Evolutionary conservation across 2,888 invertebrate genomes (phyloP).

Genomic region (Synanthedon myopaeformis): DNA sequence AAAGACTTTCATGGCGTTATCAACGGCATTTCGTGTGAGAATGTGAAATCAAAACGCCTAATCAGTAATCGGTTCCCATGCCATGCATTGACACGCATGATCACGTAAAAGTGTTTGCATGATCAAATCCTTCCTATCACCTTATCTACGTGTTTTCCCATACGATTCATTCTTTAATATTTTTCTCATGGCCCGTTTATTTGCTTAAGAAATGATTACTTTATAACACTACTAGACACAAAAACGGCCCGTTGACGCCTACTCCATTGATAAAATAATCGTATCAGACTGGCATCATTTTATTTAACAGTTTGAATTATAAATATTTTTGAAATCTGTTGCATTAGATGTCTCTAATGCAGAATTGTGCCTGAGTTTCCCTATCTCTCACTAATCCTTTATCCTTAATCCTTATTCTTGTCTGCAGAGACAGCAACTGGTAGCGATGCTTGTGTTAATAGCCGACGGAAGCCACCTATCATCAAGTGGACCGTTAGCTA

Average conservation of each 20-base stretch:
- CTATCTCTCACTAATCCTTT: too few species aligned
- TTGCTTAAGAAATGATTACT: constrained; percentile 17
- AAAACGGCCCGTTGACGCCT: background rate
- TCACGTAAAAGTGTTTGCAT: constrained; percentile 47
- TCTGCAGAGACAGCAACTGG: too few species aligned
- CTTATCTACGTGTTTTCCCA: constrained; percentile 49
- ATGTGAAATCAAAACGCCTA: constrained; percentile 18
- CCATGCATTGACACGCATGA: constrained; percentile 29
- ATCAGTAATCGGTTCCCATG: constrained; percentile 48
- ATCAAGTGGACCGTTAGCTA: too few species aligned
- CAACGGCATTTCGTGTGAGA: background rate
- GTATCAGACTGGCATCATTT: too few species aligned
- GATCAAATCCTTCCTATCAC: constrained; percentile 32
- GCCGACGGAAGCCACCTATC: too few species aligned
- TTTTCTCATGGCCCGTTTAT: constrained; percentile 27
- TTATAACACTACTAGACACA: background rate
- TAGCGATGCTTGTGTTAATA: too few species aligned
- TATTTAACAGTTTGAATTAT: too few species aligned
- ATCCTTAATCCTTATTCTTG: too few species aligned
- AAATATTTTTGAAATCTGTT: too few species aligned
- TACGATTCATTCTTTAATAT: constrained; percentile 28
- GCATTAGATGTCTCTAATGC: too few species aligned
- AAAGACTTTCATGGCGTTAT: too few species aligned
- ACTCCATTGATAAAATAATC: background rate
- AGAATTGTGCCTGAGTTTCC: too few species aligned